Conservation (phyloP, 2,888 invertebrate species). For the Anorthoa munda region DNA sequence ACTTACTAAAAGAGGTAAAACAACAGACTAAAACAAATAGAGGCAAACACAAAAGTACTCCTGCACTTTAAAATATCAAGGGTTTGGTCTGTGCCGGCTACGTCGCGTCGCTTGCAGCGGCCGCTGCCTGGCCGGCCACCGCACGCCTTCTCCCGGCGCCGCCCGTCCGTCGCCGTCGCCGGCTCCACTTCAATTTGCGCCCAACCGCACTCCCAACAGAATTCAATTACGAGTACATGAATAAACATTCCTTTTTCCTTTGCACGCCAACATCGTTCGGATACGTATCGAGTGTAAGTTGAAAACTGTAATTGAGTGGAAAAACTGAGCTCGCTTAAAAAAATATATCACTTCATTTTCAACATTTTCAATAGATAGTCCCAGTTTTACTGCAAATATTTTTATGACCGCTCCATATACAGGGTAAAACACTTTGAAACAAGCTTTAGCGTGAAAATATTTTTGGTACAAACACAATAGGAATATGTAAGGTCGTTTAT, state of each 20-base stretch:
- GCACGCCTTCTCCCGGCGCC: slow-evolving; percentile 27
- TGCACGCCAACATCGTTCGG: slow-evolving; percentile 52
- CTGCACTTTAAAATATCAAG: slow-evolving; percentile 49
- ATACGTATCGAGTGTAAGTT: slow-evolving; percentile 61
- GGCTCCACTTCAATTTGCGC: slow-evolving; percentile 75
- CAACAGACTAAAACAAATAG: slow-evolving; percentile 27
- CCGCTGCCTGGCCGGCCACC: slow-evolving; percentile 18
- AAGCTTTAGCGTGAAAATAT: slow-evolving; percentile 29
- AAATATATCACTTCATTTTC: slow-evolving; percentile 31
- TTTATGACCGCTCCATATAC: slow-evolving; percentile 32
- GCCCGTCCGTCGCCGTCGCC: slow-evolving; percentile 37
- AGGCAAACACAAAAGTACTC: slow-evolving; percentile 20
- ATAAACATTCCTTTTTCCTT: slow-evolving; percentile 74
- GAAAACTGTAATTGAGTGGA: slow-evolving; percentile 57
- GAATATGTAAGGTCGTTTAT: slow-evolving; percentile 54
- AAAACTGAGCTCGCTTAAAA: slow-evolving; percentile 36
- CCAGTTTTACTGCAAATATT: slow-evolving; percentile 13
- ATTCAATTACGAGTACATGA: slow-evolving; percentile 78
- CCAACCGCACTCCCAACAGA: slow-evolving; percentile 70
- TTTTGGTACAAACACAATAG: slow-evolving; percentile 46
- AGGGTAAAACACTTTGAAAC: slow-evolving; percentile 32
- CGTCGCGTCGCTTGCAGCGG: slow-evolving; percentile 55
- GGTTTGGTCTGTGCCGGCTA: slow-evolving; percentile 21
- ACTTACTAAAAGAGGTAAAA: not conserved
- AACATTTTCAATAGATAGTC: slow-evolving; percentile 25